phyloP scores from a whole-genome alignment of 2,888 invertebrate species.

The Harpalus rubripes region DNA sequence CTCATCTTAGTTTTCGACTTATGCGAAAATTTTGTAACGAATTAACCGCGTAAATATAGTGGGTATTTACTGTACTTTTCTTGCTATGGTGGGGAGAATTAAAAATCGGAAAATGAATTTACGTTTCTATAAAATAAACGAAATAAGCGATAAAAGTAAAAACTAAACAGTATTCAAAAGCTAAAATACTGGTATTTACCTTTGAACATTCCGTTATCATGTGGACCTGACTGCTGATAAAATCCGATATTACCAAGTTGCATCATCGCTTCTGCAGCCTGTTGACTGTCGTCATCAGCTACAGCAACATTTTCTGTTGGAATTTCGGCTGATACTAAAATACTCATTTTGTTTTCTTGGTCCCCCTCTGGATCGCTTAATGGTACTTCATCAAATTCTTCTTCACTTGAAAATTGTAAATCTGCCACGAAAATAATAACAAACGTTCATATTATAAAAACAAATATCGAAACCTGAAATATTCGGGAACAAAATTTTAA shows the following conservation, averaged over 20 bases:
- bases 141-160: no score
- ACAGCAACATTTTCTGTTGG: conserved; percentile 73
- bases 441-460: no score
- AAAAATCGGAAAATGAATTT: no score
- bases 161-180: background rate
- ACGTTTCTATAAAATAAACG: no score
- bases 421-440: conserved; percentile 75
- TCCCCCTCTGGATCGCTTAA: conserved; percentile 78
- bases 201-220: conserved; percentile 73
- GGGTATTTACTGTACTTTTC: no score
- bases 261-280: conserved; percentile 88
- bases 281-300: conserved; percentile 79
- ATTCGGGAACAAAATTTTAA: no score
- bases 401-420: conserved; percentile 86
- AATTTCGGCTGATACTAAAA: conserved; percentile 77
- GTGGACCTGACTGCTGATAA: conserved; percentile 77
- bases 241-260: conserved; percentile 85
- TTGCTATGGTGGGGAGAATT: no score
- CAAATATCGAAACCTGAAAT: no score
- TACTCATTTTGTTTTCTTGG: conserved; percentile 73
- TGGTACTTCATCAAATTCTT: conserved; percentile 83
- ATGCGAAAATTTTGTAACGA: no score
- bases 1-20: no score
- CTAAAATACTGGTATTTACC: conserved; percentile 69
- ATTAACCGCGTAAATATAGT: no score